Conservation (phyloP, 2,797 vertebrate species). For the Triplophysa bombifrons region DNA sequence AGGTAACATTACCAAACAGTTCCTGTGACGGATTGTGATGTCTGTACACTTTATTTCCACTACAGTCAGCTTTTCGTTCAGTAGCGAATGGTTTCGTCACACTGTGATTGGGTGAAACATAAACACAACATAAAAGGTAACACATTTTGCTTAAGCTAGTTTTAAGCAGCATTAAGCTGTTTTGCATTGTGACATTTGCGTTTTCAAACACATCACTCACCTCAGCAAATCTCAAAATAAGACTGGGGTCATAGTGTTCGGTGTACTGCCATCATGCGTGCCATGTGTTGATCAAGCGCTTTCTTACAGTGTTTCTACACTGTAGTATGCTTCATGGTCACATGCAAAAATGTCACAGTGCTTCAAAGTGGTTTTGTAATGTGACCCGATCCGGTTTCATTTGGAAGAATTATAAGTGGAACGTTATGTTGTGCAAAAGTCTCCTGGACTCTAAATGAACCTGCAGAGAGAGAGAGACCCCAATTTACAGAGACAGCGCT, state of each 20-base stretch:
- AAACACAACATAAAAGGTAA: neutral
- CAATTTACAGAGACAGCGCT: neutral
- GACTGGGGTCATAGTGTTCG: neutral
- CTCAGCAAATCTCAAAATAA: neutral
- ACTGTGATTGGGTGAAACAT: neutral
- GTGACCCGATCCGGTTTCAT: neutral
- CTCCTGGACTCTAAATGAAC: constrained; percentile 51
- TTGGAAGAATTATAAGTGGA: constrained; percentile 36
- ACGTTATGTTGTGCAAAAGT: constrained; percentile 35
- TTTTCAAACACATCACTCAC: neutral
- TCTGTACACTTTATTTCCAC: constrained; percentile 44
- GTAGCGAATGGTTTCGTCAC: neutral
- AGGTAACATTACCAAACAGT: neutral
- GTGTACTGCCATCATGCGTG: neutral
- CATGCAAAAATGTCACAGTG: neutral
- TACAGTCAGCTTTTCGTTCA: neutral
- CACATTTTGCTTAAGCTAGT: neutral
- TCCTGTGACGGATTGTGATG: neutral
- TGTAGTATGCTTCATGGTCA: neutral
- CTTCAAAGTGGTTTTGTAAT: neutral
- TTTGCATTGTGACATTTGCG: neutral
- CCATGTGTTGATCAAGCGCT: neutral
- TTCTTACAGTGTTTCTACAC: neutral
- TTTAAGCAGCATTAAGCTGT: neutral
- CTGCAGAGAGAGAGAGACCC: constrained; percentile 4